Percentiles rank a stretch among this genome's conserved stretches.
Evolutionary conservation across 2,888 invertebrate genomes (phyloP).

Genomic region (Allacma fusca): DNA sequence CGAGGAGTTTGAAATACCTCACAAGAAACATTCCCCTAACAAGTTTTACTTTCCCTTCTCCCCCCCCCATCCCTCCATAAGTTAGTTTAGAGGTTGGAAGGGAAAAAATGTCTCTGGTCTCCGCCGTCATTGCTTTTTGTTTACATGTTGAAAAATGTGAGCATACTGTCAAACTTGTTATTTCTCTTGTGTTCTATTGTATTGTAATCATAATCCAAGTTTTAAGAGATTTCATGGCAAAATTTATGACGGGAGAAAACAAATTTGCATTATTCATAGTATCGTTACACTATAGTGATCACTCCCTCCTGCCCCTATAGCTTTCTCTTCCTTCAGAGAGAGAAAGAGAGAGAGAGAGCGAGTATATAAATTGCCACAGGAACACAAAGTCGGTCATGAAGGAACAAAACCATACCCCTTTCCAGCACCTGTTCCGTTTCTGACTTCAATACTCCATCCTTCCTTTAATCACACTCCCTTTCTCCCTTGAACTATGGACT

Average conservation of each 20-base stretch:
- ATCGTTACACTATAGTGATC: no score
- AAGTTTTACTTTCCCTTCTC: not conserved
- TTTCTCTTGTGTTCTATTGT: not conserved
- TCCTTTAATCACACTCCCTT: no score
- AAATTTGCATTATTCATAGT: not conserved
- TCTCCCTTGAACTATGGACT: no score
- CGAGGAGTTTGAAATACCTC: no score
- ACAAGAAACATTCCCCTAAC: not conserved
- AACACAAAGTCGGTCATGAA: no score
- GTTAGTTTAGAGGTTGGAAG: not conserved
- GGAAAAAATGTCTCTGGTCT: not conserved
- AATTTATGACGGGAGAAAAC: slow-evolving; percentile 9
- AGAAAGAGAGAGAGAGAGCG: no score
- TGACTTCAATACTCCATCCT: no score
- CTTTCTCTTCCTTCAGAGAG: no score
- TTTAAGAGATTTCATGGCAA: not conserved
- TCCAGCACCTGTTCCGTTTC: no score
- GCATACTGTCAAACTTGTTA: slow-evolving; percentile 5
- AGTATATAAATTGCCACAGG: no score
- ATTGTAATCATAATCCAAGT: slow-evolving; percentile 6
- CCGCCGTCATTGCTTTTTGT: slow-evolving; percentile 10
- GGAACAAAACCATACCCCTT: no score
- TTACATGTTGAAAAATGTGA: slow-evolving; percentile 13
- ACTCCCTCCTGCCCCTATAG: no score
- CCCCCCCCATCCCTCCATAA: not conserved